Evolutionary conservation across 2,888 invertebrate species (phyloP).

Genomic region (Bruchidius siliquastri): DNA sequence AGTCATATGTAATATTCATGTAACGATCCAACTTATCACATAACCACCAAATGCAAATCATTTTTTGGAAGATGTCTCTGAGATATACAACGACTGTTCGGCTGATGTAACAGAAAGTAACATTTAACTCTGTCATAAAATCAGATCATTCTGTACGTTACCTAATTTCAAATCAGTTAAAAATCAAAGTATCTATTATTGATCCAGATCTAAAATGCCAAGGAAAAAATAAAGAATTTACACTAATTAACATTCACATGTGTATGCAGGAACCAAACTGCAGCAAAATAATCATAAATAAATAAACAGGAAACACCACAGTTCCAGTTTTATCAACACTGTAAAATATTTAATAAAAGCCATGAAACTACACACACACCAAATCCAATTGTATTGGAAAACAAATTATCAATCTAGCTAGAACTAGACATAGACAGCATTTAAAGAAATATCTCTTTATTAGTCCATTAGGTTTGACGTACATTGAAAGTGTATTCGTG

Average conservation of each 20-base stretch:
- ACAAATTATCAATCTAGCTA: constrained; percentile 10
- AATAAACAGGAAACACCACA: constrained; percentile 23
- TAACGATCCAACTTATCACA: no score
- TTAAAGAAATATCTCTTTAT: no score
- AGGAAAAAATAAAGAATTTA: constrained; percentile 13
- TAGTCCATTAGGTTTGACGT: no score
- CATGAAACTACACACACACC: constrained; percentile 1
- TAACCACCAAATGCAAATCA: no score
- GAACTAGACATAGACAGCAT: no score
- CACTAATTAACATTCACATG: constrained; percentile 20
- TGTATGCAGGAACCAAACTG: constrained; percentile 9
- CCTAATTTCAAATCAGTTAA: not conserved
- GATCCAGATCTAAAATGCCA: not conserved
- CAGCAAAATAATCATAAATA: constrained; percentile 15
- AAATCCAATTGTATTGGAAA: constrained; percentile 19
- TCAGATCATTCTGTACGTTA: not conserved
- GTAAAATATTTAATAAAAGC: constrained; percentile 23
- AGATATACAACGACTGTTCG: no score
- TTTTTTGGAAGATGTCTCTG: no score
- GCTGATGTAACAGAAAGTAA: no score
- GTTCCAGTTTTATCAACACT: constrained; percentile 44
- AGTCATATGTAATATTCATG: no score
- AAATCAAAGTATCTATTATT: not conserved
- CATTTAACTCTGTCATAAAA: not conserved
- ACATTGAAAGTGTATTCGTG: no score